Conservation (phyloP, 2,797 vertebrate species). For the Hyperoplus immaculatus region DNA sequence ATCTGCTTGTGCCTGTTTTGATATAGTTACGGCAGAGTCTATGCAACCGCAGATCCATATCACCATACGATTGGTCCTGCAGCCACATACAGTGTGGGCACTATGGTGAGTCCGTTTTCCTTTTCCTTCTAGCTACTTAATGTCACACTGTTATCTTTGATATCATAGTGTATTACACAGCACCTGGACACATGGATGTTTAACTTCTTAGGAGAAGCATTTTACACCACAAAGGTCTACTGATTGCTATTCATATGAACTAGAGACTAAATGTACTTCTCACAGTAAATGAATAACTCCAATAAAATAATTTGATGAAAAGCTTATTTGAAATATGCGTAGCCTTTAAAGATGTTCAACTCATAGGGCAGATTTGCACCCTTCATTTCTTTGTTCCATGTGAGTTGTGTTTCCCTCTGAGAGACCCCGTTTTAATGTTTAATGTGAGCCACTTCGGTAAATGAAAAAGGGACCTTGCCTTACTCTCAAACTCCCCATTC, state of each 20-base stretch:
- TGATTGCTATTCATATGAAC: background rate
- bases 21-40: slow-evolving; percentile 93
- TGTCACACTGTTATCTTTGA: background rate
- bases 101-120: slow-evolving; percentile 89
- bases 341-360: background rate
- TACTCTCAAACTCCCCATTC: slow-evolving; percentile 67
- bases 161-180: background rate
- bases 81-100: slow-evolving; percentile 93
- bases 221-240: background rate
- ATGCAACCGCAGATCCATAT: slow-evolving; percentile 92
- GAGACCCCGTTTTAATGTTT: slow-evolving; percentile 54
- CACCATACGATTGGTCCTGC: slow-evolving; percentile 92
- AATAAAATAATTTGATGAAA: background rate
- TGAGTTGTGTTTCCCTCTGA: slow-evolving; percentile 36
- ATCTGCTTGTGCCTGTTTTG: slow-evolving; percentile 20
- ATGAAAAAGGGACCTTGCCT: slow-evolving; percentile 72
- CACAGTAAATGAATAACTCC: background rate
- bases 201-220: background rate
- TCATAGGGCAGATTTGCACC: background rate
- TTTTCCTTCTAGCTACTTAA: background rate
- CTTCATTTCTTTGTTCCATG: slow-evolving; percentile 21
- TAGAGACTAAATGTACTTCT: background rate
- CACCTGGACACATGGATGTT: slow-evolving; percentile 8
- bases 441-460: slow-evolving; percentile 74
- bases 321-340: background rate